phyloP scores from a whole-genome alignment of 2,113 vertebrate species.

The Sapajus apella region DNA sequence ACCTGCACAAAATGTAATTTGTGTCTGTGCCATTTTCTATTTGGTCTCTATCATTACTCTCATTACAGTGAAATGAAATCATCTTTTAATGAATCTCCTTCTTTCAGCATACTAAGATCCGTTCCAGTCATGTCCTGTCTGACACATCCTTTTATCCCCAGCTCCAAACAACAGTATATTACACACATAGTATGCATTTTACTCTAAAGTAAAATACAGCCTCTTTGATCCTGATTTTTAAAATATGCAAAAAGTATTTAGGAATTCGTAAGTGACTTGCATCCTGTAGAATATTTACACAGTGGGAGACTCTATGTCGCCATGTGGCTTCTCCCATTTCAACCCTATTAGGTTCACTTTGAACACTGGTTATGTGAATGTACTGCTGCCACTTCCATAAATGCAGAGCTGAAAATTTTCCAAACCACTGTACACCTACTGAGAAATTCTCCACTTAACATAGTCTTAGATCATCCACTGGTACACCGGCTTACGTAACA shows the following conservation, averaged over 20 bases:
- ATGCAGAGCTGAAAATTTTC: neutral
- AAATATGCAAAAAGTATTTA: neutral
- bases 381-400: too few relatives aligned
- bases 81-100: too few relatives aligned
- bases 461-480: neutral
- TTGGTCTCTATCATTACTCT: neutral
- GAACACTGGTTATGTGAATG: neutral
- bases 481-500: neutral
- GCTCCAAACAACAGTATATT: neutral
- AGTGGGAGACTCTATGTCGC: fast-evolving
- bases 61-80: fast-evolving
- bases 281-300: too few relatives aligned
- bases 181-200: neutral
- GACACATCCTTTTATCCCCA: neutral
- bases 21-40: neutral
- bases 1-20: fast-evolving
- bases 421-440: neutral
- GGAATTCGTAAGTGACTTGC: neutral
- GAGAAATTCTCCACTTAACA: neutral
- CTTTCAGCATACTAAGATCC: too few relatives aligned
- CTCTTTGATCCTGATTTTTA: neutral
- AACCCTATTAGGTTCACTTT: too few relatives aligned
- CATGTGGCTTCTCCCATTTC: neutral
- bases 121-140: neutral
- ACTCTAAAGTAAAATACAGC: neutral